Percentiles rank a stretch among this genome's conserved stretches.
phyloP scores from a whole-genome alignment of 2,113 vertebrate genomes.

The Podarcis cretensis region DNA sequence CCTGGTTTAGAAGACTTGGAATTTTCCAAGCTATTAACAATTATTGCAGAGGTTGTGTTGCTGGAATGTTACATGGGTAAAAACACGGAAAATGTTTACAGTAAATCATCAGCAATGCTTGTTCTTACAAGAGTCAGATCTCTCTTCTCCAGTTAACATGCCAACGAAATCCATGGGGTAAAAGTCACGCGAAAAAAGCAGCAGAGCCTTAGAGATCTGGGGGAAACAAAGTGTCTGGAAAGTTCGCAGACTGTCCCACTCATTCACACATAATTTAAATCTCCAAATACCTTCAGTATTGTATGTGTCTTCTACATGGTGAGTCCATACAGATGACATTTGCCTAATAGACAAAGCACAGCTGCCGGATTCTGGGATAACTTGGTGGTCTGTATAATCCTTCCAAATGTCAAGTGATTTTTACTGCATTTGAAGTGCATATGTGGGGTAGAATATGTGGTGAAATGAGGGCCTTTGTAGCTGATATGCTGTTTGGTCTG shows the following conservation, averaged over 20 bases:
- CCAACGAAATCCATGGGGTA: neutral
- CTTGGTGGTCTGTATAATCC: neutral
- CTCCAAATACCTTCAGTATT: neutral
- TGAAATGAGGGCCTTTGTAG: neutral
- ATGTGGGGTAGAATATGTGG: neutral
- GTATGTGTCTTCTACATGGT: neutral
- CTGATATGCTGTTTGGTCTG: neutral
- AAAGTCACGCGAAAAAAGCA: neutral
- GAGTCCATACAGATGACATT: neutral
- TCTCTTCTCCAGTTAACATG: constrained; percentile 5
- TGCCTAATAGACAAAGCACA: neutral
- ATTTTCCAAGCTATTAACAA: constrained; percentile 30
- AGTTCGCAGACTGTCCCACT: neutral
- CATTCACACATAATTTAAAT: neutral
- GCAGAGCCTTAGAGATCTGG: too few species aligned
- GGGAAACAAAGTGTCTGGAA: neutral
- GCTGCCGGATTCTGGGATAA: neutral
- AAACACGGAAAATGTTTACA: constrained; percentile 5
- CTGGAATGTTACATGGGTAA: constrained; percentile 29
- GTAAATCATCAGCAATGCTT: constrained; percentile 12
- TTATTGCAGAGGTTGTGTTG: constrained; percentile 7
- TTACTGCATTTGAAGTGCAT: too few species aligned
- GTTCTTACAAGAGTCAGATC: neutral
- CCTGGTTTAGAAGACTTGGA: constrained; percentile 4
- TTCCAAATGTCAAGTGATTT: neutral